Base-by-base conservation (phyloP, 2,797 vertebrate genomes). In the Girardinus metallicus region DNA sequence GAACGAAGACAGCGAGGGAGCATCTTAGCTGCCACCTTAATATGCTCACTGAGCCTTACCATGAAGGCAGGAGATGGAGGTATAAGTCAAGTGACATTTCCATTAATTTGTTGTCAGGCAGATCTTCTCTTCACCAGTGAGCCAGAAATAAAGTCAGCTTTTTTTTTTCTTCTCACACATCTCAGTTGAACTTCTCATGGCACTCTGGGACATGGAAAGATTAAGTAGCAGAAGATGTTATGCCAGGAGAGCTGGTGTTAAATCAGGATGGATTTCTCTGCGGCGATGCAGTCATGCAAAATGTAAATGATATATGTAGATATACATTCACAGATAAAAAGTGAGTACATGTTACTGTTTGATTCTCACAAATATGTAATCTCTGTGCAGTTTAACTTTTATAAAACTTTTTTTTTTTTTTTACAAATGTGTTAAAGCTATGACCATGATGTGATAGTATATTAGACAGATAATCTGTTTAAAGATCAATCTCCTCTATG, bases 51-150 rank as follows among this genome's bases (percentile, higher is more conserved):
- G 15, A 80, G 89, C 82, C 88, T 16, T 80, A 62, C 84, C 79
- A 77, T 81, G 81, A 86, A 81, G 84, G 21, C 49, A 73, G 76
- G 85, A 85, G 78, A 91, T 87, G 76, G 86, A 87, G 76, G 86
- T 87, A 80, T 70, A 86, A 88, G 86, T 87, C 87, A 80, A 79
- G 81, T 91, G 93, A 91, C 87, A 92, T 92, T 92, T 93, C 92
- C 89, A 90, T 93, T 91, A 87, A 91, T 90, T 89, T 87, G 82
- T 88, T 92, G 89, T 92, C 91, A 83, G 87, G 87, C 84, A 82
- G 85, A 91, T 85, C 74, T 73, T 89, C 87, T 83, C 62, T 68
- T 74, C 64, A 80, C 66, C 68, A 44, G 71, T 78, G 85, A 82
- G 82, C 70, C 80, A 91, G 88, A 87, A 89, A 89, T 87, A 85